Conservation (phyloP, 1,140 invertebrate species). For the Drosophila subobscura region DNA sequence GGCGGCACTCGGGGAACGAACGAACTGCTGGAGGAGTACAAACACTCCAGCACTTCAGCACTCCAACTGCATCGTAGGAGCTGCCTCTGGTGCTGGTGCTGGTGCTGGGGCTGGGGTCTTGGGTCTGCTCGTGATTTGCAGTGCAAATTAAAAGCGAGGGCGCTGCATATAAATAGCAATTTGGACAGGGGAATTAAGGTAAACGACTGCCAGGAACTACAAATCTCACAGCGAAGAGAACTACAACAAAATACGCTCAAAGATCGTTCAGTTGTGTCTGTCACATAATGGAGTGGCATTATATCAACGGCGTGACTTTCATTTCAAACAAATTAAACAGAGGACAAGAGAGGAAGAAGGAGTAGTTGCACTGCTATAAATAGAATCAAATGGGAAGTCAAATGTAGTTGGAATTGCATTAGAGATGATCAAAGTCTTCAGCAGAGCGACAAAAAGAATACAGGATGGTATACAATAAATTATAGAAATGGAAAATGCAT, state of each 20-base stretch:
- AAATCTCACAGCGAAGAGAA: slow-evolving; percentile 27
- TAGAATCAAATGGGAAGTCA: slow-evolving; percentile 32
- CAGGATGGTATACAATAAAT: too few species aligned
- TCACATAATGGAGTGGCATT: slow-evolving; percentile 65
- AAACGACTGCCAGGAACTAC: slow-evolving; percentile 63
- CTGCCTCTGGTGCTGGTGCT: slow-evolving; percentile 13
- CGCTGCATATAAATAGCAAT: slow-evolving; percentile 80
- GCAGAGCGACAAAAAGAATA: too few species aligned
- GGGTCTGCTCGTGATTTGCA: slow-evolving; percentile 70
- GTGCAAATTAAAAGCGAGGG: slow-evolving; percentile 79
- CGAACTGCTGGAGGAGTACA: too few species aligned
- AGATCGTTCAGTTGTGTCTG: slow-evolving; percentile 52
- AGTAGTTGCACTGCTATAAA: slow-evolving; percentile 14
- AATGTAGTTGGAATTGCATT: neutral
- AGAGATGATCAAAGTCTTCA: too few species aligned
- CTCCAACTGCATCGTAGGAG: slow-evolving; percentile 5
- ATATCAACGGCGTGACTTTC: slow-evolving; percentile 72
- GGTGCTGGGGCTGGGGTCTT: slow-evolving; percentile 5
- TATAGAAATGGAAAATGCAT: too few species aligned
- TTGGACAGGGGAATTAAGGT: slow-evolving; percentile 78
- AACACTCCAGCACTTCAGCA: neutral
- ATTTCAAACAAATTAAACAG: slow-evolving; percentile 41
- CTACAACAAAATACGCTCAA: slow-evolving; percentile 3
- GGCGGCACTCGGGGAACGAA: neutral
- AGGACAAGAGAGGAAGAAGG: slow-evolving; percentile 17